Conservation (phyloP, 2,888 invertebrate species). For the Tetramorium bicarinatum region DNA sequence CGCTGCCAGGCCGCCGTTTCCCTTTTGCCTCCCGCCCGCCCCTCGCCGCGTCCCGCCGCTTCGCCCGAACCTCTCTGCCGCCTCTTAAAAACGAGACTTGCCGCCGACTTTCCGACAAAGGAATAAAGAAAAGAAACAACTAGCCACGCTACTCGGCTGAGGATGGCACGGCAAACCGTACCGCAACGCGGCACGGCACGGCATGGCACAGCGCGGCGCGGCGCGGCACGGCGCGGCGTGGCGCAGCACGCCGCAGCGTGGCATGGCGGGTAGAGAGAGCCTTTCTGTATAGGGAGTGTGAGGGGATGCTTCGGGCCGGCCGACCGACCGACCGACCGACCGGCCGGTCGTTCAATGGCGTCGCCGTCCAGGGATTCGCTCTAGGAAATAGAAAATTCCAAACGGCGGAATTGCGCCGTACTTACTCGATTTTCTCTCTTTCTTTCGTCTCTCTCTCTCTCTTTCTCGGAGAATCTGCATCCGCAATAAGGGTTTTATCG, state of each 20-base stretch:
- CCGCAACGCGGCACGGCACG: conserved; percentile 65
- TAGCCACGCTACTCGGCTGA: conserved; percentile 82
- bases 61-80: conserved; percentile 57
- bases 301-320: conserved; percentile 69
- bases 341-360: conserved; percentile 76
- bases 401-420: background rate
- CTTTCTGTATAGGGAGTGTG: conserved; percentile 77
- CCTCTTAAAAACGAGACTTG: conserved; percentile 84
- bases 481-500: background rate
- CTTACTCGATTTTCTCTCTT: background rate
- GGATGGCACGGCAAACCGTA: conserved; percentile 79
- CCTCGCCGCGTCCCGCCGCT: conserved; percentile 46
- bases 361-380: conserved; percentile 60
- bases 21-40: conserved; percentile 67
- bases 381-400: conserved; percentile 11
- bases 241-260: conserved; percentile 53
- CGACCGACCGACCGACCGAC: conserved; percentile 69
- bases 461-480: background rate
- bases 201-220: conserved; percentile 51
- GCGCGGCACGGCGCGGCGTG: conserved; percentile 69
- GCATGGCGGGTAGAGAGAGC: conserved; percentile 79
- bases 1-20: conserved; percentile 67
- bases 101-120: conserved; percentile 86
- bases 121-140: conserved; percentile 86
- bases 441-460: no score